These are phyloP conservation scores for Pachydiplax longipennis DNA, from an alignment of 2,888 invertebrate species.

Conservation along the genomic window DNA sequence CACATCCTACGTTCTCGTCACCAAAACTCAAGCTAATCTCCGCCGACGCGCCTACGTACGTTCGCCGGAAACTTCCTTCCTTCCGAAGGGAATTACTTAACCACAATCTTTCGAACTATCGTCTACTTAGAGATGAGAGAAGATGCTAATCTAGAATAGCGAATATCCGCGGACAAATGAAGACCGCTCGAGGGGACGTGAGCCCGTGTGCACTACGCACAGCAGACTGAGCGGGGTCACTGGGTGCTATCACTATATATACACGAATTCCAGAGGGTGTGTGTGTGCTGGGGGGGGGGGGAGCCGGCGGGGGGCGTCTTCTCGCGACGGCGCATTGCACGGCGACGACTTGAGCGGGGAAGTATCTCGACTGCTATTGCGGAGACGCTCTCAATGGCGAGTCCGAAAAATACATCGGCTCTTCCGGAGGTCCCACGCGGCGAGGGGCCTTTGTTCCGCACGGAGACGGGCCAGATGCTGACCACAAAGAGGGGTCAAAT, in stretches of 20 bases:
- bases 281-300: background rate
- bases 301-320: background rate
- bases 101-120: too few relatives aligned
- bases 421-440: background rate
- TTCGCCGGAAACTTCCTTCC: too few relatives aligned
- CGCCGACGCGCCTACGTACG: too few relatives aligned
- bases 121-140: too few relatives aligned
- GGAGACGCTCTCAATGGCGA: background rate
- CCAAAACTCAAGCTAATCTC: too few relatives aligned
- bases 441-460: background rate
- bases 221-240: slow-evolving; percentile 18
- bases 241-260: slow-evolving; percentile 25
- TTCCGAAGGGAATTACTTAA: too few relatives aligned
- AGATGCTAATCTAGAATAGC: too few relatives aligned
- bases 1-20: too few relatives aligned
- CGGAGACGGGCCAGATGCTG: background rate
- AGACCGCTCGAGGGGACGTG: background rate
- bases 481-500: too few relatives aligned
- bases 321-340: background rate
- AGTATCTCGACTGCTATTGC: background rate
- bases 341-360: background rate
- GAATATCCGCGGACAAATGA: too few relatives aligned
- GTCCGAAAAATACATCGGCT: background rate
- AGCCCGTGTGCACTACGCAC: slow-evolving; percentile 3
- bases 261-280: background rate